A percentile compares a stretch with the other conserved stretches of the same genome.
phyloP scores from a whole-genome alignment of 2,113 vertebrate species.

The Zapornia atra region DNA sequence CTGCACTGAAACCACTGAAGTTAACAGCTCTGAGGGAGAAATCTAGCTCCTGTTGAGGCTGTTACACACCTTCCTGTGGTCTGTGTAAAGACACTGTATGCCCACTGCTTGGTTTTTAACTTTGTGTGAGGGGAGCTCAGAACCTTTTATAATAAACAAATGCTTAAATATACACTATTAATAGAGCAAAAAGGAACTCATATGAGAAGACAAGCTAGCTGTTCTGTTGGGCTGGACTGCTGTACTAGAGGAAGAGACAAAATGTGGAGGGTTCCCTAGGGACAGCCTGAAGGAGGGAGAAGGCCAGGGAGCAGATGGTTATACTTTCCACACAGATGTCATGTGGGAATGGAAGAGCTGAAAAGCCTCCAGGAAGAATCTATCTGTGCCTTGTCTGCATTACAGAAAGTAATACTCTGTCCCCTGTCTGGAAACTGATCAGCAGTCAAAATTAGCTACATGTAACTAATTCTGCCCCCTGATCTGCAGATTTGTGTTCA shows the following conservation, averaged over 20 bases:
- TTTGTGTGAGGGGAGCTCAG: not conserved
- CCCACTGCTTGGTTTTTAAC: not conserved
- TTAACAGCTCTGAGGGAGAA: not conserved
- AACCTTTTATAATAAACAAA: not conserved
- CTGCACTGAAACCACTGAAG: not conserved
- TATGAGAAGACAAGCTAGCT: not conserved
- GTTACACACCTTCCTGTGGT: not conserved
- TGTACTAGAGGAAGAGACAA: not conserved
- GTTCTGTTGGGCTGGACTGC: not conserved
- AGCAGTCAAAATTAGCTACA: not conserved
- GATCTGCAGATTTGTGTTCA: not conserved
- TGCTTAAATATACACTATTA: not conserved
- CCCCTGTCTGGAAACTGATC: not conserved
- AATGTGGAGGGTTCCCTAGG: not conserved
- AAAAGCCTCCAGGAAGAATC: conserved; percentile 21
- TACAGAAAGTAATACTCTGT: not conserved
- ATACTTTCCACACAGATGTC: conserved; percentile 20
- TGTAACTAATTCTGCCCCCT: not conserved
- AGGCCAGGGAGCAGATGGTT: conserved; percentile 1
- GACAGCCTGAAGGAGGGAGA: not conserved
- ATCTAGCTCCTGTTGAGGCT: not conserved
- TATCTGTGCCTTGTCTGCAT: not conserved
- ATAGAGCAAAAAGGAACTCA: not conserved
- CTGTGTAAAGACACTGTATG: accelerated
- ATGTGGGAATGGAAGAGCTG: conserved; percentile 9